Evolutionary conservation across 2,797 vertebrate species (phyloP).

Genomic region (Sarcoramphus papa): DNA sequence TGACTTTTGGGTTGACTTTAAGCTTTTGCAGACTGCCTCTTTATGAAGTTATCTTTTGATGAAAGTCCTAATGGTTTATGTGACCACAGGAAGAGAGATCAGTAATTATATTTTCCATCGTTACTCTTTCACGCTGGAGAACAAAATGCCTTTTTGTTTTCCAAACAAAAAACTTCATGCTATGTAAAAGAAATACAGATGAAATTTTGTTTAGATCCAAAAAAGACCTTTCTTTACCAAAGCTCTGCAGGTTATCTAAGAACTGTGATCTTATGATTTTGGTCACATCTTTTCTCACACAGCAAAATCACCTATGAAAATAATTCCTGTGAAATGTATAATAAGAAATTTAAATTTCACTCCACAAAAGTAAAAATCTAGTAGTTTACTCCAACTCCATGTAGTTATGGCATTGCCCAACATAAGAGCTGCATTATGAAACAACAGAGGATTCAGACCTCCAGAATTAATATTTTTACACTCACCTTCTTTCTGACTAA

Average conservation of each 20-base stretch:
- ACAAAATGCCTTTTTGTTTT: neutral
- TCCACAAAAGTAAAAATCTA: neutral
- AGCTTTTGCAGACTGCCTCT: neutral
- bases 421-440: neutral
- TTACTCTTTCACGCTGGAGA: neutral
- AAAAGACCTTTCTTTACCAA: neutral
- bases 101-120: neutral
- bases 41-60: neutral
- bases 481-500: neutral
- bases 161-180: neutral
- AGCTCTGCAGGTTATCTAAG: neutral
- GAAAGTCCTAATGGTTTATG: neutral
- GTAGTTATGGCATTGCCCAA: neutral
- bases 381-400: neutral
- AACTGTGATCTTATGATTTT: neutral
- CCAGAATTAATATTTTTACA: neutral
- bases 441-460: neutral
- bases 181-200: neutral
- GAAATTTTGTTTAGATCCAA: neutral
- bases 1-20: neutral
- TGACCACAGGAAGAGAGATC: neutral
- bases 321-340: neutral
- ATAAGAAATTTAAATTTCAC: neutral
- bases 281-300: rapidly evolving
- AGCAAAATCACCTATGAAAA: neutral